These are phyloP conservation scores for Typhlomys cinereus DNA, from an alignment of 2,113 vertebrate genomes.

Conservation along the genomic window DNA sequence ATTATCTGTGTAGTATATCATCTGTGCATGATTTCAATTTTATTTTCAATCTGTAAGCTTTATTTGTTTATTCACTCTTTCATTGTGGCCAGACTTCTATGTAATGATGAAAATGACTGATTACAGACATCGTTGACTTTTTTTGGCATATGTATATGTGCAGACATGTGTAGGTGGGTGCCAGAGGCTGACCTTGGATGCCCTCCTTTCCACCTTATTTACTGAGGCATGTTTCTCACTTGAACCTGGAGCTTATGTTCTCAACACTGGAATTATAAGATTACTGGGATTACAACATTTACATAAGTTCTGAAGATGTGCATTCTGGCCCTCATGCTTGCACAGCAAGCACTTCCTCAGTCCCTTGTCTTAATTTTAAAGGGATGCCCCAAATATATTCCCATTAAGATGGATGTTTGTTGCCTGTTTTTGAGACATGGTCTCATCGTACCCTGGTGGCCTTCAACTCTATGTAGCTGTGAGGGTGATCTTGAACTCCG, in stretches of 20 bases:
- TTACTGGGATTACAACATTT: no score
- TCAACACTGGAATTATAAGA: no score
- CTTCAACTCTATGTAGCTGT: neutral
- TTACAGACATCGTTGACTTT: neutral
- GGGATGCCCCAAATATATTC: neutral
- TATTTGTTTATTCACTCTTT: neutral
- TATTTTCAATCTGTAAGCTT: neutral
- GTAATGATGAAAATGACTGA: neutral
- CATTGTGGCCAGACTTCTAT: neutral
- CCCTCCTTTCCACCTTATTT: no score
- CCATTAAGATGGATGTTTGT: neutral
- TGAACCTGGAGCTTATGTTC: no score
- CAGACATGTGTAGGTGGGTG: no score
- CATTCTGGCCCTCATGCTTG: no score
- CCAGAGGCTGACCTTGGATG: no score
- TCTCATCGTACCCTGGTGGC: neutral
- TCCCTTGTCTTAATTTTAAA: constrained; percentile 20
- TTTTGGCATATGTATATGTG: no score
- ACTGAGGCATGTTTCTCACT: no score
- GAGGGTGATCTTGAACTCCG: neutral
- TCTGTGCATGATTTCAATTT: neutral
- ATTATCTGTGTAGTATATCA: neutral
- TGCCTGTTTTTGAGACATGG: neutral
- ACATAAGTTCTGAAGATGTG: neutral
- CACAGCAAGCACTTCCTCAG: no score